These are phyloP conservation scores for Sphenopsis melanotis DNA, from an alignment of 2,797 vertebrate genomes.

Conservation along the genomic window DNA sequence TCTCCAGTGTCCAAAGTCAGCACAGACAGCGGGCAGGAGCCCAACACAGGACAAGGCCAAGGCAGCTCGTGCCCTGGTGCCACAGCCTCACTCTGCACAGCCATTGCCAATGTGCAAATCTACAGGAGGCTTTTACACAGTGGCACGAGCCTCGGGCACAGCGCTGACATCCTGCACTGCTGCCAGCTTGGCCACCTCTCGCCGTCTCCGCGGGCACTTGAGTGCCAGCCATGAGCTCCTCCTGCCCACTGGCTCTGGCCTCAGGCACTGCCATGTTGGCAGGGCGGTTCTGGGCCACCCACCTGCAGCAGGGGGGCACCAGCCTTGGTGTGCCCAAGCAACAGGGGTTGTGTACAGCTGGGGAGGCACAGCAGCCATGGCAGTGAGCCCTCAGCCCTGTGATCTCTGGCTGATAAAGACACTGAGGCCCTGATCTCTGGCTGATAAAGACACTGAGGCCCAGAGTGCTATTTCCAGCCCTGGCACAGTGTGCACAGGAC, in stretches of 20 bases:
- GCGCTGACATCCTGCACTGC: not conserved
- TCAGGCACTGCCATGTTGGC: not conserved
- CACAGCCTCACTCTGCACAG: not conserved
- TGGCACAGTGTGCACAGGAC: not conserved
- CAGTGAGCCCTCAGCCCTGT: not conserved
- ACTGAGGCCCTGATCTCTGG: not conserved
- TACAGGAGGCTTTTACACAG: not conserved
- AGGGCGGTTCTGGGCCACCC: not conserved
- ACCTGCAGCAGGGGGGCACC: not conserved
- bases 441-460: not conserved
- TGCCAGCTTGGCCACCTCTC: not conserved
- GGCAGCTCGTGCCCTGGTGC: not conserved
- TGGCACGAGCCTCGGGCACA: rapidly evolving
- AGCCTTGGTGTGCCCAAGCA: not conserved
- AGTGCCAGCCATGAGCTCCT: not conserved
- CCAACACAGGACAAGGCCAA: not conserved
- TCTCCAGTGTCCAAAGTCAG: not conserved
- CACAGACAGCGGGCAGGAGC: not conserved
- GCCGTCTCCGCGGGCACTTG: rapidly evolving
- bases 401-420: not conserved
- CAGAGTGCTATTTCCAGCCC: not conserved
- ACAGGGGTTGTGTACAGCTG: not conserved
- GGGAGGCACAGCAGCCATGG: not conserved
- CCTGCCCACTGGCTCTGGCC: not conserved
- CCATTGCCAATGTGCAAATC: not conserved